These are phyloP conservation scores for Aurelia coerulea DNA, from an alignment of 30 jellyfish, hydroid and myxozoan species.

Conservation along the genomic window DNA sequence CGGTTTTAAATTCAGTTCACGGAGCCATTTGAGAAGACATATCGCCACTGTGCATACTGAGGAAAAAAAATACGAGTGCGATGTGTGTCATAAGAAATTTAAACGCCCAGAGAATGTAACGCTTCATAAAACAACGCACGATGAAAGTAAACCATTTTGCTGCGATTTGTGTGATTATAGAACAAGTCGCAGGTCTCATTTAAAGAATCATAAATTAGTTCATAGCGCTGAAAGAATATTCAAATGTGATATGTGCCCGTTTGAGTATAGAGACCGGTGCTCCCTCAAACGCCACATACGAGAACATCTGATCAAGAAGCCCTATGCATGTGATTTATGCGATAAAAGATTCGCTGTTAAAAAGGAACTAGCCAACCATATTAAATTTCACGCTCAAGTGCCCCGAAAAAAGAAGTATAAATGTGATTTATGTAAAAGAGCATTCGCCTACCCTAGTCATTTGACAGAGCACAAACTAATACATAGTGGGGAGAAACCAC, in stretches of 20 bases:
- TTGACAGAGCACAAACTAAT: too few relatives aligned
- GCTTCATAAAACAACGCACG: background rate
- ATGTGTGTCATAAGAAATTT: background rate
- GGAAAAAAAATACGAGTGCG: background rate
- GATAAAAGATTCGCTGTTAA: too few relatives aligned
- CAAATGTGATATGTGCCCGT: background rate
- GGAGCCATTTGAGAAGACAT: background rate
- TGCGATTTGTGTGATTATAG: background rate
- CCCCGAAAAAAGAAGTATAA: too few relatives aligned
- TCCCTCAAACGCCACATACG: background rate
- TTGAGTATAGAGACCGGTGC: background rate
- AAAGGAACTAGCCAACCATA: too few relatives aligned
- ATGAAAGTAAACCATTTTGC: background rate
- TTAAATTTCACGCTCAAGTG: too few relatives aligned
- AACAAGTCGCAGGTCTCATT: background rate
- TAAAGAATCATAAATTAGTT: background rate
- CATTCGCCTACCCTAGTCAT: too few relatives aligned
- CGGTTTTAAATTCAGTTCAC: background rate
- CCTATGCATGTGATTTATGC: background rate
- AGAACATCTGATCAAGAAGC: background rate
- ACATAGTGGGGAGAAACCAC: too few relatives aligned
- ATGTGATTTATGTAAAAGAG: too few relatives aligned
- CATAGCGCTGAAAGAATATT: background rate
- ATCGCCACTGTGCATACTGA: background rate
- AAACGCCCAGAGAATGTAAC: conserved; percentile 2